Base-by-base conservation (phyloP, 2,797 vertebrate genomes). In the Anomalospiza imberbis region DNA sequence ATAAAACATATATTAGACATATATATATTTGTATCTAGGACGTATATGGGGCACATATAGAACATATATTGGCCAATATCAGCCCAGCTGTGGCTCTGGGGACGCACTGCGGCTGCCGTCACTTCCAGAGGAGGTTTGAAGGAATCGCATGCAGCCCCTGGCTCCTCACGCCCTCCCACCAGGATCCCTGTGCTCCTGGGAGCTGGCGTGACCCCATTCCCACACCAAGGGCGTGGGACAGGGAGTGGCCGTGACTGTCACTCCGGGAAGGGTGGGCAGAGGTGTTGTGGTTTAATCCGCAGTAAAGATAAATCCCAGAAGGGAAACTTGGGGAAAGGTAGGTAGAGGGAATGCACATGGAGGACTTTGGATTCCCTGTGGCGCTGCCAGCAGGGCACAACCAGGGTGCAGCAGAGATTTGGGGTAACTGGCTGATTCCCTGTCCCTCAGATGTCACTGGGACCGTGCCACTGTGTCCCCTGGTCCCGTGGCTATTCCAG, bases 241-340 rank as follows among this genome's bases (percentile, higher is more conserved):
- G 66, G 85, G 74, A 38, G 28, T 2, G 17, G 65, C 55, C 0
- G 2, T 73, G 70, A 51, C 47, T 0, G 0, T 42, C 13, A 2
- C 21, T 44, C 16, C 0, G 1, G n/a, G 26, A 20, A 18, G 31
- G n/a, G 34, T 2, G 17, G 8, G 34, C 15, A 15, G 2, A 22
- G 31, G 24, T 76, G 73, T 45, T 18, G 21, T 0, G 0, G 19
- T 50, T 31, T 13, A 36, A 40, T 19, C 36, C 0, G 0, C 28
- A 15, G 18, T 60, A 18, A 88, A 45, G 54, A 42, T 51, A 67
- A 88, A 54, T 44, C n/a, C 34, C 68, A 32, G 76, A 12, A 57
- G 65, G 18, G 60, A 76, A 83, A 32, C 3, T 2, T 21, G 22
- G 9, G 17, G 53, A 25, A 31, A 19, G 9, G 61, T 15, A 44